These are phyloP conservation scores for Callipepla californica DNA, from an alignment of 2,113 vertebrate species.

Conservation along the genomic window DNA sequence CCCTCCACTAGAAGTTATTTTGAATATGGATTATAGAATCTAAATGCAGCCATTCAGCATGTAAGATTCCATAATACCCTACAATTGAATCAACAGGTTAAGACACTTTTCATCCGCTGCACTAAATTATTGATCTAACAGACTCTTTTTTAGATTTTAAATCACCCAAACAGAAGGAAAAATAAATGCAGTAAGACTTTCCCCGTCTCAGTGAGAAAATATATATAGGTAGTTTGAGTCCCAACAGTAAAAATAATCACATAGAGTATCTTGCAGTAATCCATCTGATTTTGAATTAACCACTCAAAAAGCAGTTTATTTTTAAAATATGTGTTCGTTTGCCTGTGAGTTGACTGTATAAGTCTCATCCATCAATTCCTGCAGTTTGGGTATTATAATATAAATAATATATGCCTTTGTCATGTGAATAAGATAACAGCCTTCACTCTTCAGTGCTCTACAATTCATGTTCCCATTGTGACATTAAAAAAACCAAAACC, in stretches of 20 bases:
- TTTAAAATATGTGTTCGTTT: slow-evolving; percentile 36
- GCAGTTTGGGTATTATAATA: slow-evolving; percentile 28
- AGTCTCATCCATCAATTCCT: slow-evolving; percentile 50
- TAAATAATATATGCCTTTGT: slow-evolving; percentile 64
- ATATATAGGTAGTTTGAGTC: background rate
- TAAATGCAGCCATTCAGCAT: background rate
- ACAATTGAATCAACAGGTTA: slow-evolving; percentile 5
- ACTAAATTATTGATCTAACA: slow-evolving; percentile 60
- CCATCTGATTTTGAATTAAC: slow-evolving; percentile 61
- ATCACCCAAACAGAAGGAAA: slow-evolving; percentile 35
- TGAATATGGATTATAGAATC: slow-evolving; percentile 28
- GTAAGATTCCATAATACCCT: background rate
- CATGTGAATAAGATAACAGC: slow-evolving; percentile 38
- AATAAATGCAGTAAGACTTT: slow-evolving; percentile 35
- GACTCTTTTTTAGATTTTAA: slow-evolving; percentile 20
- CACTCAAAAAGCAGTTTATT: slow-evolving; percentile 38
- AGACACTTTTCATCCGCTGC: slow-evolving; percentile 24
- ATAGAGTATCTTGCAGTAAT: background rate
- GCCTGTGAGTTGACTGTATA: slow-evolving; percentile 24
- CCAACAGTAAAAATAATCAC: slow-evolving; percentile 48
- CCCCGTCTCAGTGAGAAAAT: slow-evolving; percentile 24
- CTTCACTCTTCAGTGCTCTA: slow-evolving; percentile 12
- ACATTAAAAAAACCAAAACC: slow-evolving; percentile 15
- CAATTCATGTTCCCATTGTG: slow-evolving; percentile 2
- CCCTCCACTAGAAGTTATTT: background rate